Evolutionary conservation across 2,113 vertebrate genomes (phyloP).

Genomic region (Mormoops blainvillei): DNA sequence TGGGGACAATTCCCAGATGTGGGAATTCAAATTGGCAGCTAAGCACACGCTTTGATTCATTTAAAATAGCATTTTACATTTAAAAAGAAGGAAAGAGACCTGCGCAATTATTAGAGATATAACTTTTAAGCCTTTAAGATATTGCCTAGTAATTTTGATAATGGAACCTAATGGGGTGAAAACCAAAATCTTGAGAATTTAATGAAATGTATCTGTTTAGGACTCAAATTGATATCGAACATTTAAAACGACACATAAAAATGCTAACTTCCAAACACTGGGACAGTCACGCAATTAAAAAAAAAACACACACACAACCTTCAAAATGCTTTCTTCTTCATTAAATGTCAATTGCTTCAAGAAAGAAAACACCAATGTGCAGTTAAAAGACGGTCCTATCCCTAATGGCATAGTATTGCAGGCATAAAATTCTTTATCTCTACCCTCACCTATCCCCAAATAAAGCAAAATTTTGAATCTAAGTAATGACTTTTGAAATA

Average conservation of each 20-base stretch:
- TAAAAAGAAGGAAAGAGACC: slow-evolving; percentile 67
- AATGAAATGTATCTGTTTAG: slow-evolving; percentile 73
- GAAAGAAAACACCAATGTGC: background rate
- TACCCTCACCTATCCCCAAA: background rate
- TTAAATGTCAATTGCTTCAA: slow-evolving; percentile 63
- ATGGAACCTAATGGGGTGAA: slow-evolving; percentile 75
- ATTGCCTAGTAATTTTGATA: slow-evolving; percentile 72
- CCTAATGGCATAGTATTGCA: background rate
- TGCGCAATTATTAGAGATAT: slow-evolving; percentile 49
- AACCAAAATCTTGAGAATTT: slow-evolving; percentile 70
- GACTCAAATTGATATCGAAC: slow-evolving; percentile 68
- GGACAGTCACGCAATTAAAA: slow-evolving; percentile 55
- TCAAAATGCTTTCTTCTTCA: slow-evolving; percentile 63
- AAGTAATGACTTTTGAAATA: background rate
- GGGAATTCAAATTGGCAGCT: slow-evolving; percentile 52
- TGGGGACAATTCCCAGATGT: slow-evolving; percentile 44
- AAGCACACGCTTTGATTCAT: slow-evolving; percentile 46
- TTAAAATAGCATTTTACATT: slow-evolving; percentile 60
- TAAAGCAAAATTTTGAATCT: background rate
- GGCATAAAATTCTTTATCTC: slow-evolving; percentile 42
- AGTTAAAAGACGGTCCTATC: slow-evolving; percentile 3
- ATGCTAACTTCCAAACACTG: slow-evolving; percentile 56
- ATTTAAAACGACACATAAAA: slow-evolving; percentile 70
- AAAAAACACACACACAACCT: slow-evolving; percentile 68
- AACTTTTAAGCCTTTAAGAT: slow-evolving; percentile 71